Evolutionary conservation across 2,888 invertebrate species (phyloP), one percentile per base, ranked within the genome.

Genomic region (Apamea crenata): DNA sequence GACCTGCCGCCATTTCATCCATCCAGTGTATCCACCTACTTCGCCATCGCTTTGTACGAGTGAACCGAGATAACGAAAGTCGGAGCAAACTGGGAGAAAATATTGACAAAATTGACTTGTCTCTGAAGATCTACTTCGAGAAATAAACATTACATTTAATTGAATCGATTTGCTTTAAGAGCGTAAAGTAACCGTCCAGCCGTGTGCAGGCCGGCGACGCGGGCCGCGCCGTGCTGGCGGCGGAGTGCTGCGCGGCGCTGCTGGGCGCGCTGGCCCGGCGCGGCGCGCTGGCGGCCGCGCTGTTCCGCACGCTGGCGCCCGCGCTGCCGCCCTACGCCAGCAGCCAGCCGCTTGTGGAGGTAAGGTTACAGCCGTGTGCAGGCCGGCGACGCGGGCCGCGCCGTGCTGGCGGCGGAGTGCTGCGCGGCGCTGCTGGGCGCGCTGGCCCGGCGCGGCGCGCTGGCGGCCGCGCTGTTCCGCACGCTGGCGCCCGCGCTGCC

Each of bases 401-500:
- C 76, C 1, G 40, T 25, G 40, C 50, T 76, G 0, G 63, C 76
- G 2, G 77, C 77, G 0, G 94, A 95, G 84, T 94, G 94, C 82
- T 90, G 93, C 84, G 94, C 93, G 44, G 92, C 95, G 47, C 90
- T 96, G 84, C 73, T 95, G 83, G 84, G 88, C 6, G 91, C 96
- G 77, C 90, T 96, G 84, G 85, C 87, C 40, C 81, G 91, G 77
- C 91, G 91, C 61, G 88, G 93, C 3, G 86, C 83, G 56, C 94
- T 96, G n/a, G 94, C 93, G 5, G 91, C 89, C 3, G 89, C 91
- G 0, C 90, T 96, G 80, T 92, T 94, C 90, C 91, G 91, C 8
- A 81, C 89, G 3, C 78, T 96, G 6, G 93, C 94, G 80, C 95
- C 95, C 77, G 92, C 94, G 74, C 91, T 96, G 75, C 93, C 93